These are phyloP conservation scores for Laticauda laticaudata DNA, from an alignment of 2,113 vertebrate species.

Conservation along the genomic window DNA sequence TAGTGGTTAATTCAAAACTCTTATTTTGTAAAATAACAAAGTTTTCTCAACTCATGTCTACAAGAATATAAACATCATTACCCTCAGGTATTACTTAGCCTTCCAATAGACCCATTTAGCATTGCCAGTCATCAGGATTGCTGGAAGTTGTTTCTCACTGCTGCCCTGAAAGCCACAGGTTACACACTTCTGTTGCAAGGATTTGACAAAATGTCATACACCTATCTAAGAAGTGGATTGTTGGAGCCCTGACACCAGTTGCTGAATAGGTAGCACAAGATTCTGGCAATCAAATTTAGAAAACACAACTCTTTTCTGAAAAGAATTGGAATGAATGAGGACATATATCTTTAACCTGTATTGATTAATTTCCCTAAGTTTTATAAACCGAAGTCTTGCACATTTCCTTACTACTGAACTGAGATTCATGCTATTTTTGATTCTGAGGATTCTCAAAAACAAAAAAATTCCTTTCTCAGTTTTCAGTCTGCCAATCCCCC, in stretches of 20 bases:
- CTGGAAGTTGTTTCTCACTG: background rate
- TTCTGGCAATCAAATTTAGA: background rate
- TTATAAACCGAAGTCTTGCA: background rate
- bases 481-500: background rate
- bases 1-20: background rate
- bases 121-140: background rate
- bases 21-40: background rate
- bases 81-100: background rate
- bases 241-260: background rate
- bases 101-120: background rate
- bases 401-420: background rate
- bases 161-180: background rate
- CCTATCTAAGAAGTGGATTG: background rate
- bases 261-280: background rate
- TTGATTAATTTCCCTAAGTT: background rate
- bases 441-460: background rate
- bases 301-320: background rate
- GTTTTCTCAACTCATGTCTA: background rate
- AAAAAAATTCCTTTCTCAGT: background rate
- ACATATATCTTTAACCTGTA: background rate
- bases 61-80: background rate
- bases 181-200: background rate
- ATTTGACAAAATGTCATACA: background rate
- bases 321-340: background rate
- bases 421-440: background rate